Percentiles rank a stretch among this genome's conserved stretches.
Conservation (phyloP, 1,140 invertebrate species). For the Scaptomyza hsui region DNA sequence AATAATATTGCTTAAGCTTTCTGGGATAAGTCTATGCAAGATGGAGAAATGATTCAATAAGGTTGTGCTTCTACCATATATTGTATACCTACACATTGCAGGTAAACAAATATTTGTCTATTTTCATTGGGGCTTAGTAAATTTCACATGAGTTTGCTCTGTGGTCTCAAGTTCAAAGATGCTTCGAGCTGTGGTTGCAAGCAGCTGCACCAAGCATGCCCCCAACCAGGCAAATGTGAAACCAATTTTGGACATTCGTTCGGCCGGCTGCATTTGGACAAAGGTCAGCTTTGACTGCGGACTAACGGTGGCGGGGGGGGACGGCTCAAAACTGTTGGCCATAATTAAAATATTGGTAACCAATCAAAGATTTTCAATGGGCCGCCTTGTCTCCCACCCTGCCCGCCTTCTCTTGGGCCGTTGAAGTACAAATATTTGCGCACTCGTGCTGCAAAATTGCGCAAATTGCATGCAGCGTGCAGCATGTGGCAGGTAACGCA, state of each 20-base stretch:
- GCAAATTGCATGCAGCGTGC: constrained; percentile 65
- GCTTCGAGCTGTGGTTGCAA: not conserved
- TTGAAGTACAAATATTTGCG: constrained; percentile 59
- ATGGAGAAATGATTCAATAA: too few relatives aligned
- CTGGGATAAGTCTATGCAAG: too few relatives aligned
- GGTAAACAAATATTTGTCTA: not conserved
- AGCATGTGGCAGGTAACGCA: constrained; percentile 17
- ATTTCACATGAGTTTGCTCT: not conserved
- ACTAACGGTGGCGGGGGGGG: constrained; percentile 2
- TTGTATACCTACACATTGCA: not conserved
- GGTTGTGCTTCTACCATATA: too few relatives aligned
- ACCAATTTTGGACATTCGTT: constrained; percentile 42
- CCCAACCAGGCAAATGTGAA: constrained; percentile 28
- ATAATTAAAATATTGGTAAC: constrained; percentile 80
- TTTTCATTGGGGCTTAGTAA: too few relatives aligned
- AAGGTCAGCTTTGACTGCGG: constrained; percentile 41
- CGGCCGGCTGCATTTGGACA: constrained; percentile 37
- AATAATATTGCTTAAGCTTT: too few relatives aligned
- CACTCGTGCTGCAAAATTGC: constrained; percentile 75
- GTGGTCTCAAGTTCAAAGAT: constrained; percentile 20
- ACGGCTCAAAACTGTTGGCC: constrained; percentile 34
- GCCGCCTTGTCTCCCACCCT: constrained; percentile 1
- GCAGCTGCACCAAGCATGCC: not conserved
- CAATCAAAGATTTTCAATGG: constrained; percentile 69
- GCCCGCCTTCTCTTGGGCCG: not conserved